A percentile compares a stretch with the other conserved stretches of the same genome.
phyloP scores from a whole-genome alignment of 2,888 invertebrate genomes.

The Hololepta plana region DNA sequence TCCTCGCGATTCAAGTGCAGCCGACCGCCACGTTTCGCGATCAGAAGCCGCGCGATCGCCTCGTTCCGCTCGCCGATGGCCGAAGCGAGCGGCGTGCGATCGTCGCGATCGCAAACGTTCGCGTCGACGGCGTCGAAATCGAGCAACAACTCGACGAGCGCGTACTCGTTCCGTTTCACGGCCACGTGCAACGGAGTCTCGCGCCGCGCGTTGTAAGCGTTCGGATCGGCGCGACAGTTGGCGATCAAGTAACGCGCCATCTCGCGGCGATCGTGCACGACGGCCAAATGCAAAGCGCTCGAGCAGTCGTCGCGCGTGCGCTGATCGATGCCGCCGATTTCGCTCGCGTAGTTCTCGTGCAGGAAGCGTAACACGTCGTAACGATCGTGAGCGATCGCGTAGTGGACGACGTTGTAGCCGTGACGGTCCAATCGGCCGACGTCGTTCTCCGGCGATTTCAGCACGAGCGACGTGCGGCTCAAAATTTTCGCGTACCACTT shows the following conservation, averaged over 20 bases:
- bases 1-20: conserved; percentile 51
- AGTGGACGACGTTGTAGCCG: conserved; percentile 51
- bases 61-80: conserved; percentile 26
- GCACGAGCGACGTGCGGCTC: conserved; percentile 36
- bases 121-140: conserved; percentile 29
- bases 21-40: conserved; percentile 40
- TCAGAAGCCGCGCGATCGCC: conserved; percentile 28
- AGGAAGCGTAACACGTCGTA: conserved; percentile 39
- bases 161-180: conserved; percentile 17
- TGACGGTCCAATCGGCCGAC: conserved; percentile 44
- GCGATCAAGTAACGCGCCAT: too few relatives aligned
- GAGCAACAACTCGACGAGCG: not conserved
- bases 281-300: too few relatives aligned
- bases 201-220: conserved; percentile 23
- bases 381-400: conserved; percentile 52
- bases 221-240: too few relatives aligned
- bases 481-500: conserved; percentile 61
- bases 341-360: too few relatives aligned
- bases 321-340: too few relatives aligned
- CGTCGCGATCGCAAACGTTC: conserved; percentile 31
- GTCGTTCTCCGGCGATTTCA: conserved; percentile 25
- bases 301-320: too few relatives aligned
- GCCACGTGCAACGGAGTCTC: conserved; percentile 49
- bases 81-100: conserved; percentile 29
- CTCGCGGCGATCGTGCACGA: too few relatives aligned